Base-by-base conservation (phyloP, 2,888 invertebrate species). In the Heliconius ethilla region DNA sequence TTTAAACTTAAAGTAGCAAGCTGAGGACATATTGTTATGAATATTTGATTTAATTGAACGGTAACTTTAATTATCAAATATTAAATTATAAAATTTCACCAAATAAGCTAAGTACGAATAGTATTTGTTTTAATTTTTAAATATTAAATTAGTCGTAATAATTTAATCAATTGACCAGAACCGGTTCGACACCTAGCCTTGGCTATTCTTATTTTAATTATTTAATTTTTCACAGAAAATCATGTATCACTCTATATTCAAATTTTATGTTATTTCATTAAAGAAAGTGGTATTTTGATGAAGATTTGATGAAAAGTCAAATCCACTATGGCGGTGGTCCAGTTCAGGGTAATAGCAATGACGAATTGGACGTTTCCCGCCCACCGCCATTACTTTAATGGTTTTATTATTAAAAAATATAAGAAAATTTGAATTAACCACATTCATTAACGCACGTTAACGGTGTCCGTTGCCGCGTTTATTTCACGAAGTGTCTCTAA, bases 301-400 rank as follows among this genome's bases (percentile, higher is more conserved):
- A 7, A 33, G 33, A 33, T 33, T 33, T 33, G 33, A 33, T 45
- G 40, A 72, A 76, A 37, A 77, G 74, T 77, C 70, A 69, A 76
- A 73, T 83, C 82, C 87, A 84, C 87, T 65, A 22, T 65, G 87
- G 86, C 83, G 90, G 89, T 90, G 89, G 90, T 90, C 90, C 83
- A 86, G 87, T 87, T 87, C 87, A 82, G 83, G 86, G 85, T 91
- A 90, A 92, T 90, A 87, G 87, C 91, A 87, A 88, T 90, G 90
- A 92, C 92, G 91, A 92, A 92, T 92, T 87, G 86, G 82, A 86
- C 84, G 85, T 84, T 87, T 83, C 85, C 88, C 86, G 87, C 88
- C 87, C 86, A 86, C 87, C 83, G 86, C 87, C 85, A 90, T 91
- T 89, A 90, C 88, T 87, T 87, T 90, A 92, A 91, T 92, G 89